Evolutionary conservation across 2,888 invertebrate genomes (phyloP), one percentile per base, ranked within the genome.

Genomic region (Cenopis cana): DNA sequence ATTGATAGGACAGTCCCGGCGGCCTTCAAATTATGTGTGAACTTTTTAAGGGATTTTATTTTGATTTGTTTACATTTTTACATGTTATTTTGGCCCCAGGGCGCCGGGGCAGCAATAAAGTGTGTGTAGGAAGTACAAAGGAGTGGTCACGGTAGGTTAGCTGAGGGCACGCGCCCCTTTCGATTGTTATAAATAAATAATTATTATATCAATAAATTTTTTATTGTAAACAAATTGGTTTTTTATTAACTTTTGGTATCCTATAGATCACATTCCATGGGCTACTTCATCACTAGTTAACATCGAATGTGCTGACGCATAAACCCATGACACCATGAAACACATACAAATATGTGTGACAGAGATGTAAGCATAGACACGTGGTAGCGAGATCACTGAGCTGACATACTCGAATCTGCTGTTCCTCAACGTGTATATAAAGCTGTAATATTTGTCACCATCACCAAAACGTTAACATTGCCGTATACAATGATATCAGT

Each of bases 141-240:
- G 76, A 75, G 79, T 82, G 77, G 79, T 79, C 76, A 74, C 73
- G 75, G 79, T 77, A 77, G 75, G 79, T 74, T 76, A 69, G 81
- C 78, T 59, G 72, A 64, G 72, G 77, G 76, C 77, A 76, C 69
- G 66, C 76, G 79, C 79, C 82, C 79, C 77, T 83, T 87, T 85
- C 81, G 84, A 88, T 91, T 92, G 92, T 93, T 93, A 90, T 88
- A 87, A 88, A 89, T 87, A 89, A 87, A 88, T 88, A 84, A 88
- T 85, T 83, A 91, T 89, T 90, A 91, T 91, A 92, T 92, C 90
- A 93, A 91, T 93, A 93, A 87, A 90, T 90, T 90, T 92, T 93
- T 89, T 91, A 91, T 89, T 87, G 84, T 90, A 90, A 89, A 86
- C 76, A 79, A 78, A 75, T 62, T 64, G 52, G 65, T 74, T 75